These are phyloP conservation scores for Zaprionus taronus DNA, from an alignment of 1,140 invertebrate species.

Conservation along the genomic window DNA sequence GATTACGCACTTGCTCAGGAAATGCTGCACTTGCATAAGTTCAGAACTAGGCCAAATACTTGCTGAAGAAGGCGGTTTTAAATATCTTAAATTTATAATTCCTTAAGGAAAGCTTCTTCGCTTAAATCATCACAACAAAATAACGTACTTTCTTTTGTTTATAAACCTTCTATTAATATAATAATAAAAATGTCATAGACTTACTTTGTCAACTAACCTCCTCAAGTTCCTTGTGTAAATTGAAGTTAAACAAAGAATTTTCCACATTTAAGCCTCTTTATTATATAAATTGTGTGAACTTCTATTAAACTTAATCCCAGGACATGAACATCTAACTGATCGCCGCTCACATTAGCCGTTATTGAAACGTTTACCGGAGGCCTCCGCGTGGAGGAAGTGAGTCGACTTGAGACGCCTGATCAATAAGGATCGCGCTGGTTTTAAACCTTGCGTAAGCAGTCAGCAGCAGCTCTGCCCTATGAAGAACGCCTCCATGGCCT, in stretches of 20 bases:
- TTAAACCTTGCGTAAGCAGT: conserved; percentile 31
- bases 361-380: conserved; percentile 47
- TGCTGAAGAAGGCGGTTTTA: not conserved
- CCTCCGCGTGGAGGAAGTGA: conserved; percentile 48
- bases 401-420: conserved; percentile 47
- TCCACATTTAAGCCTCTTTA: too few relatives aligned
- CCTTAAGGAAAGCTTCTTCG: not conserved
- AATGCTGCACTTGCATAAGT: not conserved
- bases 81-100: not conserved
- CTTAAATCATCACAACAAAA: not conserved
- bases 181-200: not conserved
- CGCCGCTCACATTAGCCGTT: conserved; percentile 50
- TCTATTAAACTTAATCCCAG: conserved; percentile 10
- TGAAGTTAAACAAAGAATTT: too few relatives aligned
- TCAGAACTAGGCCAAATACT: not conserved
- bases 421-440: conserved; percentile 41
- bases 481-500: conserved; percentile 46
- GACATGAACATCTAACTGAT: conserved; percentile 24
- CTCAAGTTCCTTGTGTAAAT: too few relatives aligned
- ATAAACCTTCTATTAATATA: not conserved
- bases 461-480: conserved; percentile 38
- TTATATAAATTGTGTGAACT: not conserved
- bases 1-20: conserved; percentile 17
- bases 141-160: not conserved
- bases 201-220: not conserved